Conservation (phyloP, 2,113 vertebrate genomes). For the Hemicordylus capensis region DNA sequence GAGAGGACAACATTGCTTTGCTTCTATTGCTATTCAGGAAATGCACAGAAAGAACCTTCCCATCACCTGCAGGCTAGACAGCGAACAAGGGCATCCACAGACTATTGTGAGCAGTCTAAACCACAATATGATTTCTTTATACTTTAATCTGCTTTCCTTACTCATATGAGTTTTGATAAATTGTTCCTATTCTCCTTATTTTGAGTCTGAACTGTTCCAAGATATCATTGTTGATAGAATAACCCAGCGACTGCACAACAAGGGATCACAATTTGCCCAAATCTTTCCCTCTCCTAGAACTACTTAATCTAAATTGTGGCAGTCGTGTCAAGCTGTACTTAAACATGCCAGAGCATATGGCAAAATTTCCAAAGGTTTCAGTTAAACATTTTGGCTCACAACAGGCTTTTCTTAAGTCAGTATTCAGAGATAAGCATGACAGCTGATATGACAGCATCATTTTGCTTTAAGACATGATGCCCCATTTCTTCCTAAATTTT, state of each 20-base stretch:
- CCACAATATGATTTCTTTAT: background rate
- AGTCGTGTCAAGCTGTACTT: background rate
- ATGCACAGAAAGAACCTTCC: background rate
- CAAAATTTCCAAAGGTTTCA: background rate
- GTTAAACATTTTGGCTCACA: conserved; percentile 14
- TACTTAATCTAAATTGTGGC: conserved; percentile 2
- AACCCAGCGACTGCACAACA: background rate
- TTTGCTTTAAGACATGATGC: background rate
- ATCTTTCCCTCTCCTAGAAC: background rate
- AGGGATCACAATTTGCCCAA: background rate
- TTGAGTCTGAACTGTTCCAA: background rate
- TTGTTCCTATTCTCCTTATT: background rate
- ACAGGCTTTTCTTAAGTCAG: background rate
- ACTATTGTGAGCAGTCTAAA: background rate
- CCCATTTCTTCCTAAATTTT: conserved; percentile 1
- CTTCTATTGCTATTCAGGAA: too few species aligned
- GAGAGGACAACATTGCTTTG: too few species aligned
- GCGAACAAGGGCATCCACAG: background rate
- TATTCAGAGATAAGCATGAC: background rate
- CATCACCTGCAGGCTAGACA: background rate
- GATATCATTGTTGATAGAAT: background rate
- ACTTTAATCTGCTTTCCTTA: background rate
- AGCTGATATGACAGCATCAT: background rate
- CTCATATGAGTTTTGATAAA: background rate
- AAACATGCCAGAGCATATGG: background rate